Evolutionary conservation across 2,888 invertebrate genomes (phyloP), one percentile per base, ranked within the genome.

Genomic region (Baccha elongata): DNA sequence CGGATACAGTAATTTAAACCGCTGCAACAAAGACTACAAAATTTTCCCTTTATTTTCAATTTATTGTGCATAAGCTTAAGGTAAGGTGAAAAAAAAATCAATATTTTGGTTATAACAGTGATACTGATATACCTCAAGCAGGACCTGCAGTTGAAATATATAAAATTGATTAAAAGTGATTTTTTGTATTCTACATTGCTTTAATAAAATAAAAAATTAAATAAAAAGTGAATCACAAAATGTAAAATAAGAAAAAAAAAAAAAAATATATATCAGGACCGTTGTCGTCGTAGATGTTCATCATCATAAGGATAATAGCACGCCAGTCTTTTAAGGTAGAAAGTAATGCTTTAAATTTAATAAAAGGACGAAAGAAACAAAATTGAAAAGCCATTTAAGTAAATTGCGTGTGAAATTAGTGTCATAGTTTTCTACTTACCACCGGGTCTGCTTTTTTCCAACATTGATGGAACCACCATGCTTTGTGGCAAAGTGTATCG

Each of bases 401-500:
- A 62, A 68, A 69, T 76, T 69, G 55, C 44, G 48, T 55, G 29
- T 53, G 17, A 67, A 55, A 55, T 40, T 67, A 15, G 40, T 37
- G 42, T 21, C 26, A 50, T 53, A 10, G 35, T 40, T 65, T 32
- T 67, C 21, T 60, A 73, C 76, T 85, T 85, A 88, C 88, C 84
- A 86, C 86, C 11, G 88, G 88, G 85, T 89, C 88, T 37, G 87
- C 85, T 75, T 81, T 50, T 53, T 88, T 88, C 86, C 87, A 88
- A 62, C 88, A 89, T 53, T 86, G 87, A 84, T 88, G 86, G 79
- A 87, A 85, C 84, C 87, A 87, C 86, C 87, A 89, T 15, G 88
- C 88, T 48, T 87, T 83, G 21, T 88, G 88, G 68, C 88, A 88
- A 19, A 86, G 81, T 4, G 86, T 87, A 23, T 85, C 87, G 15